These are phyloP conservation scores for Glaucomys volans DNA, from an alignment of 2,113 vertebrate genomes.

Conservation along the genomic window DNA sequence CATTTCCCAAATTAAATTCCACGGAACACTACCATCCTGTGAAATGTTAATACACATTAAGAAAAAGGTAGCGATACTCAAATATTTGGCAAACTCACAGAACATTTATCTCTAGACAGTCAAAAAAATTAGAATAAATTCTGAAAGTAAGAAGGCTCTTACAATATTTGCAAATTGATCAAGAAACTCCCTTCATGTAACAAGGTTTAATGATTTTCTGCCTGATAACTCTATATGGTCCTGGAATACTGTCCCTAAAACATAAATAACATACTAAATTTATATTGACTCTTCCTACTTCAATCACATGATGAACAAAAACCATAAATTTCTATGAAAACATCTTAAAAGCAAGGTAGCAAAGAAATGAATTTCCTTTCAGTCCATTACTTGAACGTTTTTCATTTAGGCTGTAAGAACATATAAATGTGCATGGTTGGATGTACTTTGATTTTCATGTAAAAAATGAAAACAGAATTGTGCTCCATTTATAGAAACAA, in stretches of 20 bases:
- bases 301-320: neutral
- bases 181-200: slow-evolving; percentile 6
- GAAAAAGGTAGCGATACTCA: neutral
- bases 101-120: neutral
- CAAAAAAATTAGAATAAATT: slow-evolving; percentile 29
- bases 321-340: neutral
- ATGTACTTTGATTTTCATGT: neutral
- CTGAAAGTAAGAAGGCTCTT: neutral
- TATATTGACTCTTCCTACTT: neutral
- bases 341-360: neutral
- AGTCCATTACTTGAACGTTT: neutral
- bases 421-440: neutral
- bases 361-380: slow-evolving; percentile 12
- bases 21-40: neutral
- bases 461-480: slow-evolving; percentile 19
- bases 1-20: slow-evolving; percentile 54
- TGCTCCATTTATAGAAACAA: neutral
- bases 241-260: neutral
- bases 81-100: slow-evolving; percentile 22
- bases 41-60: slow-evolving; percentile 18
- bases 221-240: neutral
- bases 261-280: slow-evolving; percentile 13
- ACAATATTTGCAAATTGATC: neutral
- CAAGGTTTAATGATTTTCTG: neutral
- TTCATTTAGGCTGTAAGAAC: neutral